These are phyloP conservation scores for Agonopterix alstromeriana DNA, from an alignment of 2,888 invertebrate species.

Conservation along the genomic window DNA sequence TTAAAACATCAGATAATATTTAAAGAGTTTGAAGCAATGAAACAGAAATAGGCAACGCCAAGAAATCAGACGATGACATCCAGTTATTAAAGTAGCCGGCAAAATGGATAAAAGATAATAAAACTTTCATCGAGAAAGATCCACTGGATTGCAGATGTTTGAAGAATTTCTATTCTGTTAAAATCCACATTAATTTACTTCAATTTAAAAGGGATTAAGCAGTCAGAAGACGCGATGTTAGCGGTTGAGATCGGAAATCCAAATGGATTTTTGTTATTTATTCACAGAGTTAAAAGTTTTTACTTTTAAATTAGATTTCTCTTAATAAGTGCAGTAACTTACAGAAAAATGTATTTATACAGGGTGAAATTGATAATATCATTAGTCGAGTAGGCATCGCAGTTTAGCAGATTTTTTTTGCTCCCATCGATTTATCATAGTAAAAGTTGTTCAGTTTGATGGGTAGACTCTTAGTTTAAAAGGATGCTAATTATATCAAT, in stretches of 20 bases:
- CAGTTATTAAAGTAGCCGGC: conserved; percentile 25
- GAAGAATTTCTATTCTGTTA: conserved; percentile 25
- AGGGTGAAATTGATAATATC: no score
- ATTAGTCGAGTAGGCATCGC: no score
- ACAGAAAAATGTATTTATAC: no score
- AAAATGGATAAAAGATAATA: conserved; percentile 28
- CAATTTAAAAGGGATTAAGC: conserved; percentile 45
- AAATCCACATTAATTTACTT: conserved; percentile 46
- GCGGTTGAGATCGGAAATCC: not conserved
- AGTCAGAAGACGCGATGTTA: conserved; percentile 10
- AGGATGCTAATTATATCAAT: no score
- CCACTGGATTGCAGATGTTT: conserved; percentile 18
- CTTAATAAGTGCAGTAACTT: no score
- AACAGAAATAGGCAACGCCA: conserved; percentile 17
- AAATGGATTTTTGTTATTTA: not conserved
- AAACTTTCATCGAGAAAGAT: conserved; percentile 28
- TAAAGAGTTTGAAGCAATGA: conserved; percentile 43
- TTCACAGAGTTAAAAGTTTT: no score
- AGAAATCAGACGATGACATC: conserved; percentile 13
- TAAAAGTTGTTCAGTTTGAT: no score
- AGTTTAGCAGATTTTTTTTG: no score
- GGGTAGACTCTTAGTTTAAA: no score
- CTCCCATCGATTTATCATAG: no score
- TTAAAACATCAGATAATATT: conserved; percentile 11
- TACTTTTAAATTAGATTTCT: no score